phyloP scores from a whole-genome alignment of 1,140 invertebrate genomes.

The Hycleus cichorii region DNA sequence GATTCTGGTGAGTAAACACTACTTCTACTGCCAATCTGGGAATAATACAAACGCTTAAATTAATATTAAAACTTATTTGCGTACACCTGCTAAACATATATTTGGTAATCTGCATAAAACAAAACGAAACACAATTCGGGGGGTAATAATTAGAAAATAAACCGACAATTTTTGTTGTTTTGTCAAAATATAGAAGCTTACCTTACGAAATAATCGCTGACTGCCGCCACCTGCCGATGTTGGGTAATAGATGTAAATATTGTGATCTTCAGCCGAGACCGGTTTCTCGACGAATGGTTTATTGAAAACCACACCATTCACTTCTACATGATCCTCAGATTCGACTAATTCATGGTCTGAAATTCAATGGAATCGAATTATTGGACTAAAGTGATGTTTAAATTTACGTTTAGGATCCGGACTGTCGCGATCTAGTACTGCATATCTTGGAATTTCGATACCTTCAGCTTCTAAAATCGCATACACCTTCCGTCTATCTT shows the following conservation, averaged over 20 bases:
- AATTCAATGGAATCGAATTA: constrained; percentile 3
- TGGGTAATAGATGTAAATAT: constrained; percentile 99
- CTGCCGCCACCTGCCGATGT: constrained; percentile 96
- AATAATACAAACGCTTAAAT: constrained; percentile 29
- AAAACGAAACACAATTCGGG: background rate
- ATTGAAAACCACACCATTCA: constrained; percentile 94
- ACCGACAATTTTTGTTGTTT: too few species aligned
- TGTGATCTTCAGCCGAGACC: constrained; percentile 97
- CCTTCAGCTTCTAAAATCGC: constrained; percentile 88
- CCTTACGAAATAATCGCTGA: constrained; percentile 94
- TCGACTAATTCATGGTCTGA: constrained; percentile 90
- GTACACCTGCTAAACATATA: constrained; percentile 16
- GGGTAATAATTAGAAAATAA: background rate
- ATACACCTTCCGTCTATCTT: constrained; percentile 92
- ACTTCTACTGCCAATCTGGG: constrained; percentile 92
- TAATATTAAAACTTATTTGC: constrained; percentile 15
- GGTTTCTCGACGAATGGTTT: constrained; percentile 99
- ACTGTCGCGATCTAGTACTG: constrained; percentile 91
- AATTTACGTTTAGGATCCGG: constrained; percentile 78
- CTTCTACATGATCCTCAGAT: constrained; percentile 97
- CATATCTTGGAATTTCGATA: constrained; percentile 96
- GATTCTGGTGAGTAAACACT: constrained; percentile 97
- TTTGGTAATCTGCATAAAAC: constrained; percentile 9
- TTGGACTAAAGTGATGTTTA: background rate
- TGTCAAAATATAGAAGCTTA: constrained; percentile 46